Base-by-base conservation (phyloP, 2,888 invertebrate genomes). In the Morpho helenor region DNA sequence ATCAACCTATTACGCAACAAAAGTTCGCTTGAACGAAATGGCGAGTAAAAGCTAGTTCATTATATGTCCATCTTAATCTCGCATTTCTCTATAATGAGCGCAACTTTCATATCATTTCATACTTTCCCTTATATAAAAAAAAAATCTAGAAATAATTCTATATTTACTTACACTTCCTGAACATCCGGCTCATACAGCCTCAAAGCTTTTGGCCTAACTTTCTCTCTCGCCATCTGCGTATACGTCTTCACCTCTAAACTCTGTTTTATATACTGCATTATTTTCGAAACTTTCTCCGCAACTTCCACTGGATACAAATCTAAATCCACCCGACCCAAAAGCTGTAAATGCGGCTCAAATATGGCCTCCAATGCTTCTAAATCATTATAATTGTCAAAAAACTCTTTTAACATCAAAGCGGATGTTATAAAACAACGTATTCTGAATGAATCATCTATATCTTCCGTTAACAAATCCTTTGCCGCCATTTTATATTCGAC, bases 101-200 rank as follows among this genome's bases (percentile, higher is more conserved):
- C 31, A 31, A 31, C 31, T 31, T 31, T 31, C 31, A n/a, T n/a
- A n/a, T n/a, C n/a, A n/a, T n/a, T n/a, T n/a, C n/a, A 31, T 31
- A 31, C 31, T 31, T 31, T 31, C 31, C 31, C 31, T 31, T 31
- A 31, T 46, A 57, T 16, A 7, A 49, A 43, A 9, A 48, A 23
- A 8, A 23, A 31, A 9, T 48, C n/a, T 40, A n/a, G 49, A 50
- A 49, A 59, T 61, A 66, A n/a, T 16, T 47, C 3, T 52, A 40
- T 62, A 31, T 31, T 31, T 76, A 94, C 96, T 92, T 93, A 97
- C 93, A 97, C 94, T 80, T 94, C 94, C 69, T 96, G 95, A 63
- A 98, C 93, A 71, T 95, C 94, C 0, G 98, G 98, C 78, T 98
- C 98, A 73, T 96, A 95, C 52, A 97, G 79, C 70, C 95, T 94